Percentiles rank a stretch among this genome's conserved stretches.
These are phyloP conservation scores for Dendroctonus valens DNA, from an alignment of 1,140 invertebrate species.

Conservation along the genomic window DNA sequence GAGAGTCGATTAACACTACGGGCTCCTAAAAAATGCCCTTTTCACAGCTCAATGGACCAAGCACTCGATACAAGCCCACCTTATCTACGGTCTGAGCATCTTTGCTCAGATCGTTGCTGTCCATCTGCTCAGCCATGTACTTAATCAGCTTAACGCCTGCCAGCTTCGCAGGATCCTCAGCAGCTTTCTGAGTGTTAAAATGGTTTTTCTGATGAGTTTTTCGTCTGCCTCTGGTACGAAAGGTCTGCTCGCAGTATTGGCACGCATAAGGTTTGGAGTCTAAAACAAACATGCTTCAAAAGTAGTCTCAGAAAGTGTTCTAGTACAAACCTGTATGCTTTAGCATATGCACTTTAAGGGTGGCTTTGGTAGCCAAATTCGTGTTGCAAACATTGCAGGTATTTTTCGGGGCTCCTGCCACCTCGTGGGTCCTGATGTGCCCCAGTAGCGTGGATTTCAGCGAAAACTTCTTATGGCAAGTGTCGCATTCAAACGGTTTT, in stretches of 20 bases:
- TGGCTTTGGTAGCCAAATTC: slow-evolving; percentile 61
- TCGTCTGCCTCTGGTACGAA: slow-evolving; percentile 68
- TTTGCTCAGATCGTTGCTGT: neutral
- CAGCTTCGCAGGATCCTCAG: neutral
- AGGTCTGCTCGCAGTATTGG: slow-evolving; percentile 59
- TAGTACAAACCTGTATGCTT: slow-evolving; percentile 40
- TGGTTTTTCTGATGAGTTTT: slow-evolving; percentile 57
- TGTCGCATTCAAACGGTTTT: slow-evolving; percentile 63
- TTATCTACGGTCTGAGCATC: neutral
- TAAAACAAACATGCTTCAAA: no score
- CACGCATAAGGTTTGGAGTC: slow-evolving; percentile 64
- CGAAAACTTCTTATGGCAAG: slow-evolving; percentile 65
- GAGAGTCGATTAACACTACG: no score
- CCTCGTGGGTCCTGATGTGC: slow-evolving; percentile 61
- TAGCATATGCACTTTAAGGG: slow-evolving; percentile 69
- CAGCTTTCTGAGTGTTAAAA: neutral
- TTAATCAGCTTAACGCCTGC: no score
- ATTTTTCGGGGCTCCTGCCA: slow-evolving; percentile 53
- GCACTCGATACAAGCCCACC: neutral
- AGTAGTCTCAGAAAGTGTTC: no score
- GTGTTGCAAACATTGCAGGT: slow-evolving; percentile 61
- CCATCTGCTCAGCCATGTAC: slow-evolving; percentile 1
- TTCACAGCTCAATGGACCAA: no score
- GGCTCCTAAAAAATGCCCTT: no score
- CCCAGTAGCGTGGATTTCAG: slow-evolving; percentile 66